phyloP scores from a whole-genome alignment of 2,113 vertebrate genomes.

The Felis chaus region DNA sequence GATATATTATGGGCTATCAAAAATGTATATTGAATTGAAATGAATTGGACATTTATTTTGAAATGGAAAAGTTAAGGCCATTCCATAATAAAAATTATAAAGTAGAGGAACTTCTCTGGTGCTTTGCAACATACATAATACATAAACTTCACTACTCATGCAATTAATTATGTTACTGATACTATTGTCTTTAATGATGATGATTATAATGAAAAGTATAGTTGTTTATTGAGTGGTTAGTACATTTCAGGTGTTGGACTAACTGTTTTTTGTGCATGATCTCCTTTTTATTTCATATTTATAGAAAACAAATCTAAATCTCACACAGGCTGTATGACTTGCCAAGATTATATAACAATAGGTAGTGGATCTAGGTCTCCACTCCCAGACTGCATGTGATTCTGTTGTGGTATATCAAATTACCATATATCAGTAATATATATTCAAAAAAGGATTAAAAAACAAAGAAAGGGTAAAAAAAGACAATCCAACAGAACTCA shows the following conservation, averaged over 20 bases:
- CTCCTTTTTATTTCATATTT: conserved; percentile 37
- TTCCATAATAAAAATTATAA: conserved; percentile 6
- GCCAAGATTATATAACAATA: background rate
- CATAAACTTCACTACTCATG: background rate
- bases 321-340: background rate
- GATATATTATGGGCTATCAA: background rate
- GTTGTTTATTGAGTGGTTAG: background rate
- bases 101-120: background rate
- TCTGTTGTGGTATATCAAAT: background rate
- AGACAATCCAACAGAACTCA: background rate
- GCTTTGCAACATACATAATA: background rate
- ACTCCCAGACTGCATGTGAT: background rate
- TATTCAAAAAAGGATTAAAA: background rate
- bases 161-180: conserved; percentile 34
- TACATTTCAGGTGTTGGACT: background rate
- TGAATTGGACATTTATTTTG: conserved; percentile 1
- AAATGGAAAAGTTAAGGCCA: background rate
- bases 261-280: background rate
- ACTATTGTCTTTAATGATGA: background rate
- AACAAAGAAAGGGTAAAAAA: background rate
- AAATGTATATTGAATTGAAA: conserved; percentile 1
- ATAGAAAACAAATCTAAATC: background rate
- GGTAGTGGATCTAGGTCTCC: background rate
- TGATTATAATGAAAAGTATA: conserved; percentile 7
- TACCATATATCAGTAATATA: background rate